phyloP scores from a whole-genome alignment of 2,888 invertebrate species.

The Barypeithes pellucidus region DNA sequence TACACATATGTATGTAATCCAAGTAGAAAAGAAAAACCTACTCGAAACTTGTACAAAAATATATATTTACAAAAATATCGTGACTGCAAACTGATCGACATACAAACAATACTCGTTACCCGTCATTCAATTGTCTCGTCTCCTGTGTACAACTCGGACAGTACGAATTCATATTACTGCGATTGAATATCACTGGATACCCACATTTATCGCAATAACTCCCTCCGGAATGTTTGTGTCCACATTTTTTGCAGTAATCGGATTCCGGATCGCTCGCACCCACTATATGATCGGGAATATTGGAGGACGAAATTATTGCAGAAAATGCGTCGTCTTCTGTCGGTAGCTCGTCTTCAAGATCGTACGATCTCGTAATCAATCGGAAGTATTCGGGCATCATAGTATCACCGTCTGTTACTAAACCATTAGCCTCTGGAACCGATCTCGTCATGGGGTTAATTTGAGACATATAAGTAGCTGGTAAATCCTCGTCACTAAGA shows the following conservation, averaged over 20 bases:
- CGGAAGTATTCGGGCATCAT: neutral
- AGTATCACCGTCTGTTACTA: neutral
- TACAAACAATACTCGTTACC: neutral
- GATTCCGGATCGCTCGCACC: neutral
- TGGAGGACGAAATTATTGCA: neutral
- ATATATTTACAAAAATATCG: neutral
- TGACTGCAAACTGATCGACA: neutral
- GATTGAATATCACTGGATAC: neutral
- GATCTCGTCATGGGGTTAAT: too few relatives aligned
- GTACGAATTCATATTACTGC: too few relatives aligned
- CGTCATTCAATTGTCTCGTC: conserved; percentile 14
- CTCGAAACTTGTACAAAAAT: neutral
- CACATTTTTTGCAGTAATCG: conserved; percentile 21
- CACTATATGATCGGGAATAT: neutral
- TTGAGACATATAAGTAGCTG: neutral
- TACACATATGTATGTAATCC: too few relatives aligned
- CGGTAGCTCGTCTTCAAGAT: neutral
- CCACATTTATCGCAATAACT: conserved; percentile 35
- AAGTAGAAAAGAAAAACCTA: too few relatives aligned
- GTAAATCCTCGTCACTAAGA: neutral
- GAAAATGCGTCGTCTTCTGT: neutral
- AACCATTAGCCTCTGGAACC: conserved; percentile 8
- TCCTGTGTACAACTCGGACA: conserved; percentile 8
- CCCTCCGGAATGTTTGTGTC: conserved; percentile 14
- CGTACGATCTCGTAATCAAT: neutral